Evolutionary conservation across 2,113 vertebrate genomes (phyloP).

Genomic region (Pangasianodon gigas): DNA sequence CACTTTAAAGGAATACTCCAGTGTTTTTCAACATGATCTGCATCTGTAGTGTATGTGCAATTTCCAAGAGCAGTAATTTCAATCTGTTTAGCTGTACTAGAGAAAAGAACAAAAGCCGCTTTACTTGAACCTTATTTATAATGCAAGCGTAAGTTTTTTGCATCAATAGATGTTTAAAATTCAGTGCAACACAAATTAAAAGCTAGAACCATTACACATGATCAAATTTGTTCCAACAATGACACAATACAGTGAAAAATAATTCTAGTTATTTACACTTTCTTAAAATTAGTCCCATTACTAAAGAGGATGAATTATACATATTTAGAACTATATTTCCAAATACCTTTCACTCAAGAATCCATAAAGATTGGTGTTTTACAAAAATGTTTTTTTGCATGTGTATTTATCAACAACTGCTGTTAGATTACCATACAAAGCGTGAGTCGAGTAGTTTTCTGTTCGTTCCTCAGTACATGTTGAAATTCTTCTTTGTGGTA

Average conservation of each 20-base stretch:
- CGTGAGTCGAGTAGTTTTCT: background rate
- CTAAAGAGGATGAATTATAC: background rate
- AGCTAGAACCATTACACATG: background rate
- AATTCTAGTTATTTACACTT: background rate
- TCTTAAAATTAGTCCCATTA: background rate
- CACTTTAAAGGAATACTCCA: background rate
- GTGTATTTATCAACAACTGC: background rate
- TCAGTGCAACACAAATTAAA: background rate
- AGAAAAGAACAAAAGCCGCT: background rate
- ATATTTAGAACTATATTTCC: background rate
- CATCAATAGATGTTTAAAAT: background rate
- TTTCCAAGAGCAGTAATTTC: background rate
- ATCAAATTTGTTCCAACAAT: background rate
- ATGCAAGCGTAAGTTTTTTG: background rate
- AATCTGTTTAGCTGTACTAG: too few relatives aligned
- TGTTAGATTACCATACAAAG: background rate
- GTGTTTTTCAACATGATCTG: background rate
- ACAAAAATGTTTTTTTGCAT: background rate
- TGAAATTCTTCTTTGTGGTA: background rate
- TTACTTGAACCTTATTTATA: background rate
- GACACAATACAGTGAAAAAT: background rate
- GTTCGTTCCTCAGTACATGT: background rate
- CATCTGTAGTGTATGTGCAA: background rate
- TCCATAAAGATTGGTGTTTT: background rate
- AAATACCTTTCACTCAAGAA: background rate